Evolutionary conservation across 2,113 vertebrate genomes (phyloP).

Genomic region (Oncorhynchus keta): DNA sequence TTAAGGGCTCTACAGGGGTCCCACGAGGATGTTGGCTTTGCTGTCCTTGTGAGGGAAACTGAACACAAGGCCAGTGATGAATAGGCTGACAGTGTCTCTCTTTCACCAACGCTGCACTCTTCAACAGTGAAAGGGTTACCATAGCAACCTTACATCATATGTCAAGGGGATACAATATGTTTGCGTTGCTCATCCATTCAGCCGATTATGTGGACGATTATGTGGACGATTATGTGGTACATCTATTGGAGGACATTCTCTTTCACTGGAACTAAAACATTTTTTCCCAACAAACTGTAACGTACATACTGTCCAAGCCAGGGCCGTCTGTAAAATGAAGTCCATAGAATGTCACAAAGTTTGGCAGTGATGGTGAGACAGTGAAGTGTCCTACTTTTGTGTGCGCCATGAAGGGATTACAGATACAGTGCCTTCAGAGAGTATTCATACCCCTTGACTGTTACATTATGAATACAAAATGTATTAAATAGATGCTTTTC

Average conservation of each 20-base stretch:
- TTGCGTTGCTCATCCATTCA: constrained; percentile 31
- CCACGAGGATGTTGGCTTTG: too few species aligned
- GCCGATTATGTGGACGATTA: constrained; percentile 32
- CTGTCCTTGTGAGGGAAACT: too few species aligned
- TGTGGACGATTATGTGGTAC: constrained; percentile 32
- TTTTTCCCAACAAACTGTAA: background rate
- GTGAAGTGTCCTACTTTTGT: background rate
- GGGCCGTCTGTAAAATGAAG: background rate
- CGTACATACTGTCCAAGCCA: background rate
- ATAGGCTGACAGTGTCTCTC: constrained; percentile 32
- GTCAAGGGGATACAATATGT: constrained; percentile 42
- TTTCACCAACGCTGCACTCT: constrained; percentile 32
- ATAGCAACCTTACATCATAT: constrained; percentile 50
- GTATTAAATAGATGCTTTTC: too few species aligned
- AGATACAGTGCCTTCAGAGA: too few species aligned
- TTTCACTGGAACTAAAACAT: background rate
- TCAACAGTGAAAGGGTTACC: constrained; percentile 44
- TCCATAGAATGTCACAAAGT: background rate
- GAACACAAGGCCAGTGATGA: constrained; percentile 40
- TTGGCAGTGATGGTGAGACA: background rate
- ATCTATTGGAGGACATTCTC: background rate
- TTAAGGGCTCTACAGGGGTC: too few species aligned
- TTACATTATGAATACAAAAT: too few species aligned
- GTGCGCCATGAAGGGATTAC: background rate
- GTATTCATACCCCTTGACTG: too few species aligned